Conservation (phyloP, 1,140 invertebrate species). For the Pemphigus obesinymphae region DNA sequence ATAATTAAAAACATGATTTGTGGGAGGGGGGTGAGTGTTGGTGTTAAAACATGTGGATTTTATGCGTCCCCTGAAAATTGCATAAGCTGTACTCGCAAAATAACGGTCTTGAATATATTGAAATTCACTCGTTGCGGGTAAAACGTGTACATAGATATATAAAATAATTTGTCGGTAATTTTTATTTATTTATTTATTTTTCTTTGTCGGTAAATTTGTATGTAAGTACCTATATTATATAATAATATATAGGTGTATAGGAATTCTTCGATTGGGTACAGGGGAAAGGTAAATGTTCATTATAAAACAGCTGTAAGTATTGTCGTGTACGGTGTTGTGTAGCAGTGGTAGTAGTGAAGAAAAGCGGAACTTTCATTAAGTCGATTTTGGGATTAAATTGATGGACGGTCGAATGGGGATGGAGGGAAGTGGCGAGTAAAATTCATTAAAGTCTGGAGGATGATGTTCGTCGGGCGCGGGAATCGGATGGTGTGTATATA, state of each 20-base stretch:
- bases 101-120: too few species aligned
- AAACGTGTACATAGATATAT: too few species aligned
- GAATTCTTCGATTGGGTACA: too few species aligned
- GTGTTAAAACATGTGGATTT: too few species aligned
- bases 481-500: background rate
- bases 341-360: background rate
- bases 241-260: background rate
- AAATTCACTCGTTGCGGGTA: too few species aligned
- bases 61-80: too few species aligned
- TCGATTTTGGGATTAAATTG: conserved; percentile 41
- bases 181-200: background rate
- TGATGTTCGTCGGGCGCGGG: conserved; percentile 22
- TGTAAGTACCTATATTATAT: background rate
- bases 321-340: background rate
- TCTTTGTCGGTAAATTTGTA: background rate
- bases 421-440: conserved; percentile 27
- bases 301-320: conserved; percentile 34
- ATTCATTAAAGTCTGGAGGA: conserved; percentile 41
- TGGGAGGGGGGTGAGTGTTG: too few species aligned
- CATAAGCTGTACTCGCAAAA: too few species aligned
- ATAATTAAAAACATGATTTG: too few species aligned
- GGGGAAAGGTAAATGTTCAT: background rate
- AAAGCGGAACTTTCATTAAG: conserved; percentile 40
- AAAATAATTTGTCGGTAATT: background rate
- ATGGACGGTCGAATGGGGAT: conserved; percentile 31